Evolutionary conservation across 2,888 invertebrate species (phyloP), one percentile per base, ranked within the genome.

Genomic region (Leptopterna dolabrata): DNA sequence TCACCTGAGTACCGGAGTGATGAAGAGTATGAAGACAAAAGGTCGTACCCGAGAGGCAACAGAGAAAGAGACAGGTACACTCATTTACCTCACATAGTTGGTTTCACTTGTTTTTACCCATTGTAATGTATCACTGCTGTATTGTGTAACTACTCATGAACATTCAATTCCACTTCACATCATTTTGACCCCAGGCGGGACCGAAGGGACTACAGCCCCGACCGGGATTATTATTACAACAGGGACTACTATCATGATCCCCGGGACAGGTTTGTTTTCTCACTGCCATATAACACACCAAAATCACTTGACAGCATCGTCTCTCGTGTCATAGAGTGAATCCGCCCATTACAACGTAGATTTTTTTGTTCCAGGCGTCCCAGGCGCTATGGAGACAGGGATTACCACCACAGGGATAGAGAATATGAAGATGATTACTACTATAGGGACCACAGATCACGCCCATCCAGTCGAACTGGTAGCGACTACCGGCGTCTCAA

Each of bases 1-100:
- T 91, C 91, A 76, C 91, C 91, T 86, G 91, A 91, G 47, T 91
- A 92, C 76, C 91, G 91, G 55, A 90, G 91, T 89, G 90, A 89
- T 82, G 91, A 91, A 63, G 92, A 92, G 51, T 91, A 90, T 47
- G 90, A 90, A 27, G 90, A 90, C 76, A 87, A 90, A 88, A 89
- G 90, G 81, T 87, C 89, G 51, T 90, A 90, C 88, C 90, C 90
- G 55, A 80, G 90, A 88, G 90, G 90, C 19, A 76, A 36, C 24
- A 47, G 78, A 90, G 89, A 87, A 70, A 88, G 88, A 85, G 88
- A 86, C 89, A 88, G 87, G 84, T 87, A 78, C 24, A 43, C 70
- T 24, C 0, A 19, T 45, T 11, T 16, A 24, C 70, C 7, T 76
- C 43, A 19, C 24, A 24, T 24, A 19, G 24, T 24, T 51, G 2